A percentile compares a stretch with the other conserved stretches of the same genome.
These are phyloP conservation scores for Vanacampus margaritifer DNA, from an alignment of 2,113 vertebrate genomes.

Conservation along the genomic window DNA sequence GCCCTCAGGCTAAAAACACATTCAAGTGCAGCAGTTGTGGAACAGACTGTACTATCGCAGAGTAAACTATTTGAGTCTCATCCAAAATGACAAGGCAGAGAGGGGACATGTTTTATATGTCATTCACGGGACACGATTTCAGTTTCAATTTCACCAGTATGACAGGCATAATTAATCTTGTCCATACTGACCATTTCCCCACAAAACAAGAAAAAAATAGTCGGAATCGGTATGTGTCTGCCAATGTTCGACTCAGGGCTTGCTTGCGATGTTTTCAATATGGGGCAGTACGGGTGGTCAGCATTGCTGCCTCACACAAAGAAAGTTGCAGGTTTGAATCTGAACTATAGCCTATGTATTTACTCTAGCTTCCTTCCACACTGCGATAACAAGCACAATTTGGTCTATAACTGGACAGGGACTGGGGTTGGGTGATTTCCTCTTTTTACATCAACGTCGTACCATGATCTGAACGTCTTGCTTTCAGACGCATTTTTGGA, in stretches of 20 bases:
- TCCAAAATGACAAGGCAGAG: slow-evolving; percentile 15
- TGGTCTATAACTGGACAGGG: no score
- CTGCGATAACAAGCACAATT: no score
- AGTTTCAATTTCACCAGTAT: slow-evolving; percentile 22
- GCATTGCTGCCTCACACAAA: background rate
- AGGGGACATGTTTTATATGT: slow-evolving; percentile 10
- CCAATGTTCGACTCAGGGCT: background rate
- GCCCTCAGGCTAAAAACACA: slow-evolving; percentile 32
- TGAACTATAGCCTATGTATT: background rate
- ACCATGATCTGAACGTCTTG: no score
- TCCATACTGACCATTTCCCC: slow-evolving; percentile 10
- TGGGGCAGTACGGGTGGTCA: background rate
- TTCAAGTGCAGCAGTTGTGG: slow-evolving; percentile 25
- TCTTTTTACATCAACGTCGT: no score
- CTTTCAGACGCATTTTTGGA: no score
- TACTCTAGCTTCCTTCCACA: no score
- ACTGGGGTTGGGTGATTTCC: no score
- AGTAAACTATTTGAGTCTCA: slow-evolving; percentile 31
- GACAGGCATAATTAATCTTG: slow-evolving; percentile 29
- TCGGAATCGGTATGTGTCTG: background rate
- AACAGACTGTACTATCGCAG: slow-evolving; percentile 27
- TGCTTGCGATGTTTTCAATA: background rate
- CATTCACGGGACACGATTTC: slow-evolving; percentile 17
- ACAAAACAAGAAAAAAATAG: background rate
- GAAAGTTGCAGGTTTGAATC: background rate